Evolutionary conservation across 2,888 invertebrate species (phyloP).

Genomic region (Barypeithes pellucidus): DNA sequence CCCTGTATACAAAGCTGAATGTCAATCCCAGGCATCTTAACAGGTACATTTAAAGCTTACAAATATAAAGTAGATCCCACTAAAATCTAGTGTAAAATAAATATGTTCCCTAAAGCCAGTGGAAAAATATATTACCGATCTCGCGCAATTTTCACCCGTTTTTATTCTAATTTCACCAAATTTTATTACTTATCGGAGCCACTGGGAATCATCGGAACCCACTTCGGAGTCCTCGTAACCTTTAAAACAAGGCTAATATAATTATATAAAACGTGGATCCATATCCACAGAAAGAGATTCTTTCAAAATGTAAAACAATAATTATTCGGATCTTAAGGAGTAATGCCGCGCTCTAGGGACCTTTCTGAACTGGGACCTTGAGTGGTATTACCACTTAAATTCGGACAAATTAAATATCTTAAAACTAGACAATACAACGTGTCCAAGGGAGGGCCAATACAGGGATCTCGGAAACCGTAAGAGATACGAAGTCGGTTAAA

Average conservation of each 20-base stretch:
- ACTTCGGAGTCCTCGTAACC: background rate
- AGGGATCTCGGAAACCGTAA: too few relatives aligned
- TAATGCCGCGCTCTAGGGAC: too few relatives aligned
- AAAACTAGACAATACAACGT: too few relatives aligned
- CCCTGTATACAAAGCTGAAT: too few relatives aligned
- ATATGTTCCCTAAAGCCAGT: conserved; percentile 16
- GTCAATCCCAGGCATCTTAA: background rate
- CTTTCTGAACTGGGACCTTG: too few relatives aligned
- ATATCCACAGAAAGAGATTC: conserved; percentile 16
- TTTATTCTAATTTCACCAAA: background rate
- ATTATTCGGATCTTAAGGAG: too few relatives aligned
- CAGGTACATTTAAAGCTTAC: conserved; percentile 38
- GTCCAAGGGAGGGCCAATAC: too few relatives aligned
- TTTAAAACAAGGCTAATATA: conserved; percentile 7
- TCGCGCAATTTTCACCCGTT: background rate
- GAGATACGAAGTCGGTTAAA: too few relatives aligned
- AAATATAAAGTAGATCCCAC: conserved; percentile 5
- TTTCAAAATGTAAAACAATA: background rate
- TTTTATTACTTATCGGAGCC: background rate
- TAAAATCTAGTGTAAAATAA: conserved; percentile 4
- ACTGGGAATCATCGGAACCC: too few relatives aligned
- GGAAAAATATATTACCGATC: background rate
- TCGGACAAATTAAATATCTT: too few relatives aligned
- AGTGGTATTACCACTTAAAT: too few relatives aligned
- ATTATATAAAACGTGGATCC: background rate